phyloP scores from a whole-genome alignment of 2,888 invertebrate genomes.

The Ephialtes manifestator region DNA sequence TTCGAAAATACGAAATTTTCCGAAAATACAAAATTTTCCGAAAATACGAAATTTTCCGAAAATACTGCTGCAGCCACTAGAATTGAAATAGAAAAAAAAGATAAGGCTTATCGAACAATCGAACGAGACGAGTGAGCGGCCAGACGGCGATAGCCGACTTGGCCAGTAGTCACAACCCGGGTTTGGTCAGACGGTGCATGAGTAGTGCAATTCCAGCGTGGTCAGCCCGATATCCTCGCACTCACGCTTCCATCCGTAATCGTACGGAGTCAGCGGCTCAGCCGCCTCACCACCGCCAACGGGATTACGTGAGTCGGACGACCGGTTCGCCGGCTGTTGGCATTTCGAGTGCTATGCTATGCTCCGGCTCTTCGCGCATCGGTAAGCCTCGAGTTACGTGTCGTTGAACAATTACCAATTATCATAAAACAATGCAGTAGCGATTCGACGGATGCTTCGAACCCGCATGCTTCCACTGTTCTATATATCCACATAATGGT shows the following conservation, averaged over 20 bases:
- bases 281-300: slow-evolving; percentile 6
- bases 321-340: slow-evolving; percentile 35
- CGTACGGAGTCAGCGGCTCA: slow-evolving; percentile 47
- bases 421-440: slow-evolving; percentile 38
- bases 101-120: slow-evolving; percentile 17
- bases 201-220: slow-evolving; percentile 45
- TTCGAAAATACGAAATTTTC: too few species aligned
- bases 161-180: slow-evolving; percentile 42
- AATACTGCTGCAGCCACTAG: not conserved
- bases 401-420: slow-evolving; percentile 60
- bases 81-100: not conserved
- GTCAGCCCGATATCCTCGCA: slow-evolving; percentile 44
- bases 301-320: slow-evolving; percentile 46
- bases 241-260: slow-evolving; percentile 45
- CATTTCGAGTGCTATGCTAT: slow-evolving; percentile 32
- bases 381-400: slow-evolving; percentile 51
- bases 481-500: not conserved
- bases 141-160: slow-evolving; percentile 5
- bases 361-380: slow-evolving; percentile 33
- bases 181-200: slow-evolving; percentile 46
- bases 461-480: not conserved
- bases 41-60: not conserved
- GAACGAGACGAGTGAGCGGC: not conserved
- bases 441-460: slow-evolving; percentile 29
- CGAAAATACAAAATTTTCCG: not conserved